phyloP scores from a whole-genome alignment of 2,888 invertebrate genomes.

The Apodemia mormo region DNA sequence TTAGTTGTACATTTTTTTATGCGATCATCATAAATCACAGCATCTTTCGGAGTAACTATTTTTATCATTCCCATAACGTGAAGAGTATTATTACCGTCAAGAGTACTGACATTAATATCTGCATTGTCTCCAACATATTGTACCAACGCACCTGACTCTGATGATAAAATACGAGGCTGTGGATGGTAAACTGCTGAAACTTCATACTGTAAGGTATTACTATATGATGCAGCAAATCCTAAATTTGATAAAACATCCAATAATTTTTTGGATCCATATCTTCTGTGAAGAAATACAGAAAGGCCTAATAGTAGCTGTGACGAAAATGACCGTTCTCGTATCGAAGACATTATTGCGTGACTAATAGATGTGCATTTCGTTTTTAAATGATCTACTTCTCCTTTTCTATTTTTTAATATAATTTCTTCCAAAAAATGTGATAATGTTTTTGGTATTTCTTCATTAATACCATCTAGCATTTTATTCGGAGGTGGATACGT shows the following conservation, averaged over 20 bases:
- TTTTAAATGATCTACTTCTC: slow-evolving; percentile 43
- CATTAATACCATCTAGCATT: slow-evolving; percentile 44
- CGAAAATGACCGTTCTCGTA: slow-evolving; percentile 40
- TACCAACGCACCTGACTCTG: slow-evolving; percentile 46
- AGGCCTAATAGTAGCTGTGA: slow-evolving; percentile 45
- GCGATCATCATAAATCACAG: slow-evolving; percentile 39
- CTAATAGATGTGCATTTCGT: slow-evolving; percentile 49
- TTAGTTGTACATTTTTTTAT: slow-evolving; percentile 46
- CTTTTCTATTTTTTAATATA: slow-evolving; percentile 45
- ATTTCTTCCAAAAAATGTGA: slow-evolving; percentile 47
- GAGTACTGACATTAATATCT: slow-evolving; percentile 34
- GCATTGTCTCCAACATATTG: slow-evolving; percentile 45
- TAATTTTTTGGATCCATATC: too few species aligned
- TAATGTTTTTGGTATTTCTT: slow-evolving; percentile 45
- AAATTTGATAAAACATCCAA: slow-evolving; percentile 48
- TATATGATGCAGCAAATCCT: slow-evolving; percentile 50
- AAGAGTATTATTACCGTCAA: slow-evolving; percentile 36
- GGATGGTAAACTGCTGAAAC: slow-evolving; percentile 47
- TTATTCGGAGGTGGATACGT: slow-evolving; percentile 50
- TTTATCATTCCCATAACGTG: slow-evolving; percentile 35
- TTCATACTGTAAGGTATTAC: slow-evolving; percentile 43
- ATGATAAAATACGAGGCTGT: slow-evolving; percentile 47
- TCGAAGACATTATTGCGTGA: slow-evolving; percentile 48
- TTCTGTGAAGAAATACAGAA: slow-evolving; percentile 48
- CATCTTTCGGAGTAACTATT: slow-evolving; percentile 36